Conservation (phyloP, 2,797 vertebrate species). For the Enteromius unitaeniatus region DNA sequence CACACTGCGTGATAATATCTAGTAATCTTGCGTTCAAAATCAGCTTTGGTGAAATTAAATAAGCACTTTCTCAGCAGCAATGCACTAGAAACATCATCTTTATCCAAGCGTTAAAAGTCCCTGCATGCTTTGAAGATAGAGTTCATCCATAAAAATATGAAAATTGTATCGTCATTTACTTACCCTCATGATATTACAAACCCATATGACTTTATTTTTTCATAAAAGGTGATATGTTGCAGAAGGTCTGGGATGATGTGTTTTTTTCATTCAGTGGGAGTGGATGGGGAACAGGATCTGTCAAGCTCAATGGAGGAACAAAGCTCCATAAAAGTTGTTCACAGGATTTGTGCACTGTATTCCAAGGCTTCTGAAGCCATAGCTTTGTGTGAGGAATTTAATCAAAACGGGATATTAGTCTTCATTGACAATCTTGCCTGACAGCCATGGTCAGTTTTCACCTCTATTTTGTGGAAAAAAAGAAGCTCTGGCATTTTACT, state of each 20-base stretch:
- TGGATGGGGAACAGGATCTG: neutral
- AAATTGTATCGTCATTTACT: neutral
- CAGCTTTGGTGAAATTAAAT: conserved; percentile 33
- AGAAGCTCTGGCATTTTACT: neutral
- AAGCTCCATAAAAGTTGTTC: neutral
- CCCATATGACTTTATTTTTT: neutral
- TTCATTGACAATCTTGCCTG: neutral
- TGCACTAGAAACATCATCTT: neutral
- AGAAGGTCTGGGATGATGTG: neutral
- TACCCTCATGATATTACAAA: neutral
- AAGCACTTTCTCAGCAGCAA: conserved; percentile 15
- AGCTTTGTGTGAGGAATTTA: conserved; percentile 1
- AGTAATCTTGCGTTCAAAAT: conserved; percentile 22
- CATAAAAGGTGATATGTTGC: neutral
- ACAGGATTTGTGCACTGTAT: neutral
- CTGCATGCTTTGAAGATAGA: neutral
- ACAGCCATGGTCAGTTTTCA: neutral
- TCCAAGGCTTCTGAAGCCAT: neutral
- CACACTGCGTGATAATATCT: conserved; percentile 30
- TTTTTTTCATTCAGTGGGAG: neutral
- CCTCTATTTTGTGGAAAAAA: neutral
- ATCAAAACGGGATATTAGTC: neutral
- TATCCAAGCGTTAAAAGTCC: neutral
- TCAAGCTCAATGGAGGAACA: neutral
- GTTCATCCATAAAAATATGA: neutral